These are phyloP conservation scores for Tragelaphus buxtoni DNA, from an alignment of 2,113 vertebrate genomes.

Conservation along the genomic window DNA sequence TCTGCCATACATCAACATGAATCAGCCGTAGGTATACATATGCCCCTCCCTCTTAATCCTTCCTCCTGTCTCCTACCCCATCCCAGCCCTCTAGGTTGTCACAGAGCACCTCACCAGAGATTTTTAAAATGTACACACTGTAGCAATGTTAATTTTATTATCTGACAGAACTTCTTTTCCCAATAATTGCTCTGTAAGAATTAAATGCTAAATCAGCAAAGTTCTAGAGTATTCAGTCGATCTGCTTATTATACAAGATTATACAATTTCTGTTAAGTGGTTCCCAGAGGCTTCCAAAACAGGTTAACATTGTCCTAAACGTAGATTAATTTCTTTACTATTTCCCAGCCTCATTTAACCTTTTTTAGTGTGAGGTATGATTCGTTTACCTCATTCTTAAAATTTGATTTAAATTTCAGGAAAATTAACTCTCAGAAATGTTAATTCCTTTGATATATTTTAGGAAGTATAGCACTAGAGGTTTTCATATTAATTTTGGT, in stretches of 20 bases:
- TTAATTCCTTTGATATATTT: constrained; percentile 31
- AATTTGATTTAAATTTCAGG: constrained; percentile 46
- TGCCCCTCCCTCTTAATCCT: neutral
- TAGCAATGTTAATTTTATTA: constrained; percentile 59
- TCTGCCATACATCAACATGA: neutral
- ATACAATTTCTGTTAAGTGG: constrained; percentile 58
- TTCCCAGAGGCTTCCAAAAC: constrained; percentile 58
- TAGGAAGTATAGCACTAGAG: neutral
- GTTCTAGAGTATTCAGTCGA: constrained; percentile 31
- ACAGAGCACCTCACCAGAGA: neutral
- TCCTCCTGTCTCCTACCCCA: neutral
- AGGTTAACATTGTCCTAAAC: constrained; percentile 43
- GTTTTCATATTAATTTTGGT: neutral
- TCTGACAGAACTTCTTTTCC: constrained; percentile 36
- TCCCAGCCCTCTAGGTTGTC: neutral
- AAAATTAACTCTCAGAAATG: constrained; percentile 37
- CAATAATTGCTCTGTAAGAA: constrained; percentile 43
- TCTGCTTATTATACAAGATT: constrained; percentile 63
- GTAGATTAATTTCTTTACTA: constrained; percentile 53
- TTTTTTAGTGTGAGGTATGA: constrained; percentile 22
- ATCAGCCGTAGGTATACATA: neutral
- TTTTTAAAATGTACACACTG: constrained; percentile 21
- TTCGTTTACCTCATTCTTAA: constrained; percentile 45
- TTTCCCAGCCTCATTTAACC: constrained; percentile 45
- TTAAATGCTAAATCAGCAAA: constrained; percentile 64